phyloP scores from a whole-genome alignment of 2,888 invertebrate species.

The Callinectes sapidus region DNA sequence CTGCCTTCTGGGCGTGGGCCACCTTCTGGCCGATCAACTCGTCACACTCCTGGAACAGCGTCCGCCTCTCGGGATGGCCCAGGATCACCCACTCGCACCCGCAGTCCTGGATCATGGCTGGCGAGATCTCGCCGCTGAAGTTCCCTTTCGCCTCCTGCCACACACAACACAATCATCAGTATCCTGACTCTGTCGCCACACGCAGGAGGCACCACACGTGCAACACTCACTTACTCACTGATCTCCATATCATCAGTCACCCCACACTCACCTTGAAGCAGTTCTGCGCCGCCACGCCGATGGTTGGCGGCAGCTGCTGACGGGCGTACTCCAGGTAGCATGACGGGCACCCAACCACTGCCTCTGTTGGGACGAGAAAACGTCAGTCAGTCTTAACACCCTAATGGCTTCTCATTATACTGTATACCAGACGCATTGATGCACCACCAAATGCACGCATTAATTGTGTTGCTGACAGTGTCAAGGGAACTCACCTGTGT shows the following conservation, averaged over 20 bases:
- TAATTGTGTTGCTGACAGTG: neutral
- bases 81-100: conserved; percentile 79
- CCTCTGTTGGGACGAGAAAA: conserved; percentile 78
- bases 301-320: conserved; percentile 82
- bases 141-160: conserved; percentile 29
- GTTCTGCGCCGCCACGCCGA: conserved; percentile 94
- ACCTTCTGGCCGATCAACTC: conserved; percentile 73
- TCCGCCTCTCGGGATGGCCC: conserved; percentile 80
- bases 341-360: conserved; percentile 92
- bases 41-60: conserved; percentile 79
- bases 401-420: neutral
- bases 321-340: conserved; percentile 88
- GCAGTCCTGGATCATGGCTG: conserved; percentile 80
- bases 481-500: conserved; percentile 81
- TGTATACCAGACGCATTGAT: neutral
- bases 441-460: neutral
- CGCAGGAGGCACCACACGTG: neutral
- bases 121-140: conserved; percentile 78
- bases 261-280: conserved; percentile 83
- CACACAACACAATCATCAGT: neutral
- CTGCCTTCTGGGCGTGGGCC: conserved; percentile 67
- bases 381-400: conserved; percentile 4
- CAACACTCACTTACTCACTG: neutral
- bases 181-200: neutral
- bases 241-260: neutral